Base-by-base conservation (phyloP, 2,113 vertebrate genomes). In the Paradisaea rubra region DNA sequence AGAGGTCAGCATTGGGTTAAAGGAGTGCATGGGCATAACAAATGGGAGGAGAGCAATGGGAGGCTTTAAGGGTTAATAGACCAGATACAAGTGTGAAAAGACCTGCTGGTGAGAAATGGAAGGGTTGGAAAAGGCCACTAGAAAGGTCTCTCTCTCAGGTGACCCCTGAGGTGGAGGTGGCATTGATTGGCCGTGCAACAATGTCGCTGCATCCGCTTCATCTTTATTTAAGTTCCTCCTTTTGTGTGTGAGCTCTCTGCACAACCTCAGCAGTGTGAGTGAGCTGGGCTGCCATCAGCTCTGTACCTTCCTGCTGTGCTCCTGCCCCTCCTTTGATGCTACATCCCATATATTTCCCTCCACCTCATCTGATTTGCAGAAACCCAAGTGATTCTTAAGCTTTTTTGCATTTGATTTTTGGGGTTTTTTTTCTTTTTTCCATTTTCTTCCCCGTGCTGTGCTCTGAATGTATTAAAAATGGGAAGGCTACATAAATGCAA, bases 151-250 rank as follows among this genome's bases (percentile, higher is more conserved):
- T 1, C 45, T 86, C 47, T 95, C 76, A 78, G 90, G 37, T 94
- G 87, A 93, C 90, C 84, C 92, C 91, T 68, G 82, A 95, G 80
- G 70, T 87, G 63, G 47, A 77, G 88, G 50, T n/a, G 73, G 72
- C 76, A 59, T 41, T 69, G 76, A 81, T 81, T 4, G 6, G 45
- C 89, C 3, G 0, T 47, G 45, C 73, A 45, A 44, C 93, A 85
- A 69, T 91, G 87, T 73, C 77, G 0, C 81, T 64, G 70, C 54
- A 68, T 92, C 60, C 1, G 18, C 84, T 94, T 96, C 92, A 91
- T 95, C 95, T 96, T 94, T 95, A 91, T 86, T 83, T 97, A 95
- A 94, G 68, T 66, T 88, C 72, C 77, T 91, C 69, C 89, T 91
- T 97, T 93, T 93, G 81, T 87, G 56, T 16, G 0, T 63, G 57